A percentile compares a stretch with the other conserved stretches of the same genome.
Conservation (phyloP, 2,888 invertebrate genomes). For the Pantelozetes paolii region DNA sequence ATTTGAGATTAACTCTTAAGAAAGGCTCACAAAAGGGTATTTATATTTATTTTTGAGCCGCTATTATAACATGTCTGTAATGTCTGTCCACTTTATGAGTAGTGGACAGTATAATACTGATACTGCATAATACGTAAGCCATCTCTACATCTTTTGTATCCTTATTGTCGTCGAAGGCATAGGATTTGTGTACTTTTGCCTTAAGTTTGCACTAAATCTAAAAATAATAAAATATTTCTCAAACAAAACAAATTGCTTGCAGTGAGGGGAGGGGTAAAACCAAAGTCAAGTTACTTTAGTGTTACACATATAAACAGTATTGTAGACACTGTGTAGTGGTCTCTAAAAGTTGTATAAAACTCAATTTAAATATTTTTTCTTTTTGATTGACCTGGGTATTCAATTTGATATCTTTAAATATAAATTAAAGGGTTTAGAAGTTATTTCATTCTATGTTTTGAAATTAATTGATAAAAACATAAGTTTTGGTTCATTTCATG, state of each 20-base stretch:
- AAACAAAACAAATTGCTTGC: not conserved
- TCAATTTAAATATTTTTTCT: no score
- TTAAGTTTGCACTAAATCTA: not conserved
- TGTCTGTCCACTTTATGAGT: not conserved
- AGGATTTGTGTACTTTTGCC: not conserved
- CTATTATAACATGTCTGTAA: not conserved
- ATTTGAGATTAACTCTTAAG: not conserved
- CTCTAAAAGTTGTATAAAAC: no score
- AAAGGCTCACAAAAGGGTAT: not conserved
- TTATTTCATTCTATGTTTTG: no score
- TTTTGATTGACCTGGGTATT: no score
- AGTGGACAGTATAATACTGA: not conserved
- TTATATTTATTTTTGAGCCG: not conserved
- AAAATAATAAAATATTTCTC: not conserved
- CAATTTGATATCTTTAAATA: no score
- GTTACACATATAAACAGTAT: no score
- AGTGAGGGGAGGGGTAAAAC: no score
- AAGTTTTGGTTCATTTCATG: no score
- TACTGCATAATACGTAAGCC: not conserved
- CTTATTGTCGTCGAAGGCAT: not conserved
- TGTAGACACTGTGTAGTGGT: no score
- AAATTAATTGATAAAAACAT: no score
- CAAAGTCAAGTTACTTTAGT: no score
- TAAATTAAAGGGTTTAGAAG: no score
- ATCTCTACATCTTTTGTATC: not conserved